Conservation (phyloP, 2,113 vertebrate species). For the Chaenocephalus aceratus region DNA sequence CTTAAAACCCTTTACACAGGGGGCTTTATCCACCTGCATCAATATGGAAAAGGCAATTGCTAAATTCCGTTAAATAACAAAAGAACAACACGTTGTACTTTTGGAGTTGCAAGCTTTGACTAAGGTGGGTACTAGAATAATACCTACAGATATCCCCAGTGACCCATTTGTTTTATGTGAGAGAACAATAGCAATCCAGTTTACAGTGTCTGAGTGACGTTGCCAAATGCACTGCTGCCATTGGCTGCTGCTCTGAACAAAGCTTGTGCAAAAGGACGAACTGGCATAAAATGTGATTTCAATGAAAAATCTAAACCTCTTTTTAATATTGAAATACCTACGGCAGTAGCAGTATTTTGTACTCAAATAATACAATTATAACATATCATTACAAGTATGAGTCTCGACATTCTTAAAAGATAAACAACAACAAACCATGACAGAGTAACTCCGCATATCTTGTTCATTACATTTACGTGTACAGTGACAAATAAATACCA, state of each 20-base stretch:
- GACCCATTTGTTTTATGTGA: conserved; percentile 64
- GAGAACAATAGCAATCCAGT: conserved; percentile 74
- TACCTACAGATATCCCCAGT: conserved; percentile 23
- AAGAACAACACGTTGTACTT: background rate
- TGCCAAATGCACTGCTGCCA: conserved; percentile 41
- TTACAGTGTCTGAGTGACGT: conserved; percentile 55
- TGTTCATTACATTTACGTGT: background rate
- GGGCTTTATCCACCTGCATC: conserved; percentile 2
- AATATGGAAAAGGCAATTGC: background rate
- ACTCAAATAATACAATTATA: background rate
- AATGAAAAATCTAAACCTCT: background rate
- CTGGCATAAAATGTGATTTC: conserved; percentile 18
- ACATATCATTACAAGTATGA: background rate
- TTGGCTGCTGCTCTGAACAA: conserved; percentile 75
- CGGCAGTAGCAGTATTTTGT: fast-evolving
- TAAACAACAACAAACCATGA: conserved; percentile 63
- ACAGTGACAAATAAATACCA: background rate
- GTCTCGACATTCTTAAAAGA: background rate
- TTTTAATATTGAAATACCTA: background rate
- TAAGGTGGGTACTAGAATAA: conserved; percentile 1
- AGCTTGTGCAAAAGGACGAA: conserved; percentile 57
- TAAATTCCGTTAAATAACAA: background rate
- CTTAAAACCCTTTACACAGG: background rate
- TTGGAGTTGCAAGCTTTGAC: background rate
- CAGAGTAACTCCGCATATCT: conserved; percentile 12